Evolutionary conservation across 1,140 invertebrate species (phyloP), one percentile per base, ranked within the genome.

Genomic region (Notospermus geniculatus): DNA sequence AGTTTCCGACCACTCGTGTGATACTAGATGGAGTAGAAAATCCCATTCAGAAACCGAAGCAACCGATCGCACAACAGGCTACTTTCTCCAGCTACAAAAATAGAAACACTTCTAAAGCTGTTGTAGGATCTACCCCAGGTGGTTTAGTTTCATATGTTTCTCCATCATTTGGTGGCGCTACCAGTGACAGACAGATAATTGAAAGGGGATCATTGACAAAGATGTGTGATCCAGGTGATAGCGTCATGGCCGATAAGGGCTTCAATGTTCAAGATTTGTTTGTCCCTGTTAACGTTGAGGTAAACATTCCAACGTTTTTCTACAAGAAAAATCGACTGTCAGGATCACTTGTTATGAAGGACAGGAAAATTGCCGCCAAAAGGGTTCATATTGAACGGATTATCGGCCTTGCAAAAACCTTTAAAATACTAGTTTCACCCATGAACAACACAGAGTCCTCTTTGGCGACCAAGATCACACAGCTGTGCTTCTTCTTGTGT

Each of bases 21-120:
- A 73, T 71, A 25, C 41, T 75, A 36, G 73, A 77, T 70, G 64
- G 56, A 11, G 71, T 67, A n/a, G 70, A 76, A 67, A 71, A 65
- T 25, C 68, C 67, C 2, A 66, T 75, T 30, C 45, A 65, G 13
- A 46, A n/a, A n/a, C n/a, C n/a, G n/a, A n/a, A n/a, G n/a, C n/a
- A n/a, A n/a, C n/a, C n/a, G n/a, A n/a, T n/a, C n/a, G n/a, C n/a
- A n/a, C n/a, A n/a, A n/a, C n/a, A n/a, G n/a, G n/a, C n/a, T n/a
- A n/a, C n/a, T n/a, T n/a, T n/a, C n/a, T n/a, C n/a, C n/a, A n/a
- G n/a, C n/a, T n/a, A n/a, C n/a, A n/a, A n/a, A n/a, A n/a, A n/a
- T n/a, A n/a, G n/a, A n/a, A n/a, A n/a, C n/a, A n/a, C n/a, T n/a
- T n/a, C n/a, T n/a, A n/a, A n/a, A n/a, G n/a, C n/a, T n/a, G n/a